Evolutionary conservation across 2,113 vertebrate genomes (phyloP).

Genomic region (Tragelaphus strepsiceros): DNA sequence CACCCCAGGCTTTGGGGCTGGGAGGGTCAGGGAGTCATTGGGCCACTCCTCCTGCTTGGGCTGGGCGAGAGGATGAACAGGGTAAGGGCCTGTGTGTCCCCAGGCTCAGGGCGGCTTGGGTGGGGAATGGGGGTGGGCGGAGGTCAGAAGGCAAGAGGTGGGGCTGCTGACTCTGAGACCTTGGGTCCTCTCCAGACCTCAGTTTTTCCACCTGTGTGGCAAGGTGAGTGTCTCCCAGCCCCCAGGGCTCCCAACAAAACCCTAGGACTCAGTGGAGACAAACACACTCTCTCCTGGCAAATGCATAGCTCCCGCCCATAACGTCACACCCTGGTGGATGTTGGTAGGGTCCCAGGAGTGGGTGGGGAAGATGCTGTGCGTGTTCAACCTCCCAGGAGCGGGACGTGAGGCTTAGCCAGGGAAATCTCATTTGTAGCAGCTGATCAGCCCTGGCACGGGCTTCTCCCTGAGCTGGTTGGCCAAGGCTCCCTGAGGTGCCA

Average conservation of each 20-base stretch:
- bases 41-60: background rate
- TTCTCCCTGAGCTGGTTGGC: constrained; percentile 54
- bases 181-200: background rate
- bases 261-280: background rate
- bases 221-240: background rate
- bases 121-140: background rate
- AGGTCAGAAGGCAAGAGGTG: background rate
- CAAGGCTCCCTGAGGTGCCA: constrained; percentile 59
- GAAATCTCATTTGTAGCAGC: constrained; percentile 65
- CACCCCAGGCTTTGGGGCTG: background rate
- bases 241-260: background rate
- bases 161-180: background rate
- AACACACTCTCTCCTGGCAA: no score
- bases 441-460: constrained; percentile 48
- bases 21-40: background rate
- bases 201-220: background rate
- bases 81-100: background rate
- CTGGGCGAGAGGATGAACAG: background rate
- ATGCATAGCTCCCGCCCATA: accelerated
- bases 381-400: background rate
- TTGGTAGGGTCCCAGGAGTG: background rate
- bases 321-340: background rate
- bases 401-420: constrained; percentile 50
- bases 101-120: accelerated
- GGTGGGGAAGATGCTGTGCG: accelerated